Base-by-base conservation (phyloP, 2,797 vertebrate genomes). In the Scyliorhinus canicula region DNA sequence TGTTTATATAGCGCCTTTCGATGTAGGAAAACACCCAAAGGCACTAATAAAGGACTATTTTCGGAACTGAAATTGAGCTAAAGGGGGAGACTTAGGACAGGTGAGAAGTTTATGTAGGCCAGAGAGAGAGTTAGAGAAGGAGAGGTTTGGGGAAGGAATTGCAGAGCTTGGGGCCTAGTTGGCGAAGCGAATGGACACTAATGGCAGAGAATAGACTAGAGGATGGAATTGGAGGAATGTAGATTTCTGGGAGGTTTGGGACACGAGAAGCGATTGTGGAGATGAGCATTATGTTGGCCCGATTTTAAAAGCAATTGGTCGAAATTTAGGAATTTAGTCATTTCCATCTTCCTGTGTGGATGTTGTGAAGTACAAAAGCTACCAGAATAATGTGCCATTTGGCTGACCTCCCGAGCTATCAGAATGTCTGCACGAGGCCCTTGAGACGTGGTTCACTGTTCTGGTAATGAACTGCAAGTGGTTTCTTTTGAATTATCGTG, bases 331-430 rank as follows among this genome's bases (percentile, higher is more conserved):
- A 86, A 86, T 86, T 86, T 86, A 55, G 84, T 86, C 84, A 86
- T 55, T 55, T 86, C 52, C 47, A 55, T 55, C 47, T 35, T 86
- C 84, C 84, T 86, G 82, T 85, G 47, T 31, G 24, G 82, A 52
- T 85, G 52, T 86, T 86, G 65, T 93, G 5, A 93, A 93, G 90
- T 44, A 65, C 52, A 93, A 65, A 63, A 65, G 90, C 24, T 21
- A 40, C 63, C 24, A 65, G 19, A 65, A 44, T 93, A 93, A 93
- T 26, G 16, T 65, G 57, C 55, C 86, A 60, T 60, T 90, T 90
- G 28, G 31, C 35, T 35, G 86, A 57, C 57, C 57, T 90, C 55
- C 11, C 4, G 28, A 16, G 26, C 8, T 86, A 86, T 55, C 31
- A n/a, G 35, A 85, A 60, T 57, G 35, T 57, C 55, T 55, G 86